These are phyloP conservation scores for Clistopyga incitator DNA, from an alignment of 2,888 invertebrate genomes.

Conservation along the genomic window DNA sequence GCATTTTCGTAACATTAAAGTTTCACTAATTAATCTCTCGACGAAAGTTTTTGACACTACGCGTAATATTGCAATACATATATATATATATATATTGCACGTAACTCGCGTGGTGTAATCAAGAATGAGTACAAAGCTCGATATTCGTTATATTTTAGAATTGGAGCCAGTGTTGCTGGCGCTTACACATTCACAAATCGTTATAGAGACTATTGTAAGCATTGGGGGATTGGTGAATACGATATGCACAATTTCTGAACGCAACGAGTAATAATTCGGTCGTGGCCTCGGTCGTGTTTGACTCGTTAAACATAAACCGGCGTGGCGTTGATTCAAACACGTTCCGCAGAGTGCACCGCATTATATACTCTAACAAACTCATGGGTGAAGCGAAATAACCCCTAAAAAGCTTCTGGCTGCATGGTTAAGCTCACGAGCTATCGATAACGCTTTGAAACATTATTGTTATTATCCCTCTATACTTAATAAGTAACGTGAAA, in stretches of 20 bases:
- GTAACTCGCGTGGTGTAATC: conserved; percentile 27
- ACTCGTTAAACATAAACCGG: conserved; percentile 4
- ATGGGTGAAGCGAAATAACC: background rate
- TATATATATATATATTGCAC: background rate
- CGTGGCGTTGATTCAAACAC: conserved; percentile 10
- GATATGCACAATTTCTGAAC: background rate
- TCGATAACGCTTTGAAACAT: conserved; percentile 1
- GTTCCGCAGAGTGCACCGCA: background rate
- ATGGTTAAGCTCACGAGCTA: background rate
- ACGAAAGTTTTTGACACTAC: background rate
- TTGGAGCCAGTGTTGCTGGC: background rate
- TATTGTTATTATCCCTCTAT: background rate
- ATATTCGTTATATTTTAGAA: conserved; percentile 22
- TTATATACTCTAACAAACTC: background rate
- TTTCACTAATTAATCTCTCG: conserved; percentile 31
- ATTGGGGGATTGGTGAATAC: background rate
- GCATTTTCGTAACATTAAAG: background rate
- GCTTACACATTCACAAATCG: conserved; percentile 4
- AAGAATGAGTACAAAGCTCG: conserved; percentile 6
- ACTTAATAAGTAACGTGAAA: conserved; percentile 4
- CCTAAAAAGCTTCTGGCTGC: background rate
- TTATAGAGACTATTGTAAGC: background rate
- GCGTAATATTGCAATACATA: too few species aligned
- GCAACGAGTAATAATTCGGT: background rate
- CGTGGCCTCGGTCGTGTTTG: conserved; percentile 10